Base-by-base conservation (phyloP, 64 coral and sea anemone species). In the Pachyseris speciosa region DNA sequence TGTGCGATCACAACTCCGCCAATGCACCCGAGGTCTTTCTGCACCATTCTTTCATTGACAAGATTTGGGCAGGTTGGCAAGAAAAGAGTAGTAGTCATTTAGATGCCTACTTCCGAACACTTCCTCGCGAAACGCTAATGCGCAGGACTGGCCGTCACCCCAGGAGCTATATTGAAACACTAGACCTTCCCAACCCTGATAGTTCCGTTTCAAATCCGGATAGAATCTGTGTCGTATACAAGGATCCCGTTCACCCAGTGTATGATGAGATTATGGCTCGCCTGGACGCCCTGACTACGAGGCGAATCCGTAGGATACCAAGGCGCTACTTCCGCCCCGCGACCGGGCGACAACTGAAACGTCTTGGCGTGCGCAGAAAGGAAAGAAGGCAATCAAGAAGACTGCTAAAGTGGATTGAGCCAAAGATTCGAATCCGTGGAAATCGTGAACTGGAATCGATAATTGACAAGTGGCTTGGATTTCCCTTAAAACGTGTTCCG, bases 21-120 rank as follows among this genome's bases (percentile, higher is more conserved):
- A 90, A 84, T 38, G 93, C 93, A 0, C 93, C 93, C 2, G 93
- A 94, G 78, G 90, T 94, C 45, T 94, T 94, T 70, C 67, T 94
- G 11, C 93, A 94, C 29, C 93, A 94, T 8, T 43, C 53, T 2
- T 90, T 90, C 22, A 90, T 88, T 3, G 93, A 94, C 69, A 94
- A 94, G 71, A 88, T 90, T 47, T 84, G 80, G 78, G 55, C 65
- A 4, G 91, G 88, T 29, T 95, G 87, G 87, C 93, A 95, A 43
- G 63, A 78, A 40, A 90, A 74, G 73, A 84, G 93, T 16, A 17
- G 13, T 7, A 71, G 75, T 27, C 89, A 95, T 52, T 59, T 49
- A 60, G 36, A 68, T 22, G 87, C 58, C 0, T 76, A 90, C 60
- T 95, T 69, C 33, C 58, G 58, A 39, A 44, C 34, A 27, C 60